phyloP scores from a whole-genome alignment of 2,797 vertebrate species.

The Rhynchonycteris naso region DNA sequence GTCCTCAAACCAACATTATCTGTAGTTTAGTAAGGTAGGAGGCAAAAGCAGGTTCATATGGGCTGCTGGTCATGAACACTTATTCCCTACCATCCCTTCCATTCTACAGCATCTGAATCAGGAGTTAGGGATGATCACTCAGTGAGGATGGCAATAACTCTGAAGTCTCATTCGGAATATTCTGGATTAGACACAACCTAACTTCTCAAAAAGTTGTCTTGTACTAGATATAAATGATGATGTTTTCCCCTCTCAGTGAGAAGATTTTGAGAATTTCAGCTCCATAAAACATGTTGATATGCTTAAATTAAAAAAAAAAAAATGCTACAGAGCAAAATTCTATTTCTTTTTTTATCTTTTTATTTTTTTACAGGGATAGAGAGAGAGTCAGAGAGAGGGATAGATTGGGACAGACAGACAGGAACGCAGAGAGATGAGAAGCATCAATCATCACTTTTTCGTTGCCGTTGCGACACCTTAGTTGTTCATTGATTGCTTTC shows the following conservation, averaged over 20 bases:
- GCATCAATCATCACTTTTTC: too few species aligned
- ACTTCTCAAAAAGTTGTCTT: neutral
- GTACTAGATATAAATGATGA: neutral
- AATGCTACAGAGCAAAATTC: neutral
- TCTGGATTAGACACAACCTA: neutral
- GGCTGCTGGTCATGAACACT: neutral
- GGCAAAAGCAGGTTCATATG: neutral
- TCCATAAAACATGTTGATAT: conserved; percentile 57
- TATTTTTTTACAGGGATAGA: too few species aligned
- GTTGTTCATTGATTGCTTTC: too few species aligned
- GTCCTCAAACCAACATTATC: neutral
- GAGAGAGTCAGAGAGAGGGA: too few species aligned
- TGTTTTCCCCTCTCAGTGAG: neutral
- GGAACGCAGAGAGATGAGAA: too few species aligned
- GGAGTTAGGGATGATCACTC: neutral
- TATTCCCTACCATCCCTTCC: neutral
- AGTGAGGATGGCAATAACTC: neutral
- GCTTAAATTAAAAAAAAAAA: neutral
- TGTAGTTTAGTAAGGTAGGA: neutral
- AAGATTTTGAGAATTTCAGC: conserved; percentile 3
- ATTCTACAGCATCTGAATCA: neutral
- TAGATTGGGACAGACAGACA: too few species aligned
- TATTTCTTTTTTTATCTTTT: too few species aligned
- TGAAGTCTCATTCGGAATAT: neutral
- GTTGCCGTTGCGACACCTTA: too few species aligned